These are phyloP conservation scores for Blennius ocellaris DNA, from an alignment of 2,113 vertebrate species.

Conservation along the genomic window DNA sequence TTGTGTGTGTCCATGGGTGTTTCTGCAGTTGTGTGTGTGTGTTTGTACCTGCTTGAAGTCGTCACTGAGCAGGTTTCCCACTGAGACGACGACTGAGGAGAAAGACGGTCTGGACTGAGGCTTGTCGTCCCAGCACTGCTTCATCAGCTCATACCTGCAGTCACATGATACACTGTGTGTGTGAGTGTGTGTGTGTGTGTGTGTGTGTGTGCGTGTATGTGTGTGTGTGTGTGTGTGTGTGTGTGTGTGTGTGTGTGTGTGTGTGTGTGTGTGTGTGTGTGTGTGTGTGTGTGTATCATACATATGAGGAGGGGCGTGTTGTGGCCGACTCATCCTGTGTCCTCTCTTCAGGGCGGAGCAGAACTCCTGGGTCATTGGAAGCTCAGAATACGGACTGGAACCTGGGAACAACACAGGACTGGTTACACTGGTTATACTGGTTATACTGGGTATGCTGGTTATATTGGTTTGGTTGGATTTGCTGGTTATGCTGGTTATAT, in stretches of 20 bases:
- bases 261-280: too few relatives aligned
- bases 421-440: neutral
- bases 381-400: slow-evolving; percentile 87
- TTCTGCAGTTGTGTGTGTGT: too few relatives aligned
- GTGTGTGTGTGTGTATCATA: slow-evolving; percentile 23
- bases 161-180: neutral
- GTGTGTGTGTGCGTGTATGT: neutral
- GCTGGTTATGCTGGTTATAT: neutral
- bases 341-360: slow-evolving; percentile 90
- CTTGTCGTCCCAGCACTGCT: slow-evolving; percentile 89
- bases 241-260: too few relatives aligned
- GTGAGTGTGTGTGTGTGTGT: neutral
- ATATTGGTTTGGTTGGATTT: neutral
- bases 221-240: neutral
- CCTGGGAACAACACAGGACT: slow-evolving; percentile 74
- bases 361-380: slow-evolving; percentile 89
- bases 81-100: slow-evolving; percentile 84
- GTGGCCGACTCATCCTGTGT: slow-evolving; percentile 88
- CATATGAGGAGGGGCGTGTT: slow-evolving; percentile 86
- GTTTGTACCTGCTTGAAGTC: slow-evolving; percentile 87
- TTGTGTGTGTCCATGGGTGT: too few relatives aligned
- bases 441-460: neutral
- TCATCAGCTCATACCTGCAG: slow-evolving; percentile 89
- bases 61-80: slow-evolving; percentile 86
- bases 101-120: slow-evolving; percentile 89